These are phyloP conservation scores for Synanthedon formicaeformis DNA, from an alignment of 2,888 invertebrate species.

Conservation along the genomic window DNA sequence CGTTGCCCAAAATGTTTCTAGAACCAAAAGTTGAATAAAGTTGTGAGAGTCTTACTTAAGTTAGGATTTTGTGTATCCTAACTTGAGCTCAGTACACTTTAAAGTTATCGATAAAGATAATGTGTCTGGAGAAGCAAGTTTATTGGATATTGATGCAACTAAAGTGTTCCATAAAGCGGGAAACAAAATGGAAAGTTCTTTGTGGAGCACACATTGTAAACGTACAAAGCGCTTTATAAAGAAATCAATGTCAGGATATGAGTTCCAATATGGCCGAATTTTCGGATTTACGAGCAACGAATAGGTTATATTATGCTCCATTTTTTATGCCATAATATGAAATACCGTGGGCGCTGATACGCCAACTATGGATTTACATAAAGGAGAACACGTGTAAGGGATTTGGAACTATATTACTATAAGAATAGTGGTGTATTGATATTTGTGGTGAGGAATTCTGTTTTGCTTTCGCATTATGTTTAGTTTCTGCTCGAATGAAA, in stretches of 20 bases:
- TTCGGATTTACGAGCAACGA: conserved; percentile 17
- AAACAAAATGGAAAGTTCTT: no score
- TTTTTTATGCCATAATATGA: conserved; percentile 16
- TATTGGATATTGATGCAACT: no score
- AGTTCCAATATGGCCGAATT: conserved; percentile 17
- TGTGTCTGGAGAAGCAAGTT: no score
- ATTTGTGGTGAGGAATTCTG: background rate
- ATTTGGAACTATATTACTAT: background rate
- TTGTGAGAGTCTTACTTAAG: no score
- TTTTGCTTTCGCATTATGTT: conserved; percentile 6
- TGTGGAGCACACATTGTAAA: background rate
- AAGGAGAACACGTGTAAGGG: background rate
- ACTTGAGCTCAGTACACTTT: no score
- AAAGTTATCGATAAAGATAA: no score
- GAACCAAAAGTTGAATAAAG: no score
- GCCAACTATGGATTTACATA: conserved; percentile 1
- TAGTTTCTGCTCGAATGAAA: conserved; percentile 23
- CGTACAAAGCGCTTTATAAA: background rate
- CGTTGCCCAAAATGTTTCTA: no score
- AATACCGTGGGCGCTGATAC: conserved; percentile 14
- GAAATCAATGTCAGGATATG: conserved; percentile 6
- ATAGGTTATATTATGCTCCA: conserved; percentile 15
- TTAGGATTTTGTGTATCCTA: no score
- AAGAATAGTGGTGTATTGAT: background rate
- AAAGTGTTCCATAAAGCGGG: no score